Percentiles rank a stretch among this genome's conserved stretches.
These are phyloP conservation scores for Ailurus styani DNA, from an alignment of 2,113 vertebrate genomes.

Conservation along the genomic window DNA sequence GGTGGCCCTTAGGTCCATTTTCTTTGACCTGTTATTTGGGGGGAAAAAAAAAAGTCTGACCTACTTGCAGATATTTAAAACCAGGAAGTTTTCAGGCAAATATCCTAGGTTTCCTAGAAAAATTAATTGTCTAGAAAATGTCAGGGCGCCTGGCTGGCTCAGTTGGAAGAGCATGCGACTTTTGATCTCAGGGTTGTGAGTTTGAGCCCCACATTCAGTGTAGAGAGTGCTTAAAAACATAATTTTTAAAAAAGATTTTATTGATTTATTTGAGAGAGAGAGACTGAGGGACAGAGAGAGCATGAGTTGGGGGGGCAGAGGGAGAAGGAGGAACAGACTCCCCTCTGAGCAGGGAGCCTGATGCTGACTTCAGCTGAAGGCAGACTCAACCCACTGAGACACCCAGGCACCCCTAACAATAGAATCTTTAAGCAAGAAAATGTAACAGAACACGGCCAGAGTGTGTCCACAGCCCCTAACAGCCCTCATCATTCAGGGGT, in stretches of 20 bases:
- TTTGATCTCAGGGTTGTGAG: not conserved
- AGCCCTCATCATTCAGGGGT: not conserved
- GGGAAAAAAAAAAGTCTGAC: not conserved
- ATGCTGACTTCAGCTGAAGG: not conserved
- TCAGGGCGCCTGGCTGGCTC: not conserved
- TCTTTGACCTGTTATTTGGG: not conserved
- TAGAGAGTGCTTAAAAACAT: not conserved
- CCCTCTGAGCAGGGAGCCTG: not conserved
- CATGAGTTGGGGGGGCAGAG: not conserved
- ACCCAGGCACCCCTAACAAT: not conserved
- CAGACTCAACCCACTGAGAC: too few species aligned
- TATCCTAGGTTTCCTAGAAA: not conserved
- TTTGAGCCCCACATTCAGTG: not conserved
- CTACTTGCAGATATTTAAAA: not conserved
- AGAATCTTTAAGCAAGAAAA: not conserved
- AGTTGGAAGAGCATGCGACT: not conserved
- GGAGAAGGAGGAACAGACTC: not conserved
- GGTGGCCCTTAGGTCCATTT: not conserved
- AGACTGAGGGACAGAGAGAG: not conserved
- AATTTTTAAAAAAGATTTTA: not conserved
- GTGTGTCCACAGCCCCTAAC: not conserved
- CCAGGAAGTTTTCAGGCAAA: not conserved
- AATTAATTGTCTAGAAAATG: not conserved
- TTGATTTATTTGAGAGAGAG: not conserved
- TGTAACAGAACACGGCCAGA: not conserved